Percentiles rank a stretch among this genome's conserved stretches.
Evolutionary conservation across 2,888 invertebrate genomes (phyloP).

Genomic region (Perizoma flavofasciatum): DNA sequence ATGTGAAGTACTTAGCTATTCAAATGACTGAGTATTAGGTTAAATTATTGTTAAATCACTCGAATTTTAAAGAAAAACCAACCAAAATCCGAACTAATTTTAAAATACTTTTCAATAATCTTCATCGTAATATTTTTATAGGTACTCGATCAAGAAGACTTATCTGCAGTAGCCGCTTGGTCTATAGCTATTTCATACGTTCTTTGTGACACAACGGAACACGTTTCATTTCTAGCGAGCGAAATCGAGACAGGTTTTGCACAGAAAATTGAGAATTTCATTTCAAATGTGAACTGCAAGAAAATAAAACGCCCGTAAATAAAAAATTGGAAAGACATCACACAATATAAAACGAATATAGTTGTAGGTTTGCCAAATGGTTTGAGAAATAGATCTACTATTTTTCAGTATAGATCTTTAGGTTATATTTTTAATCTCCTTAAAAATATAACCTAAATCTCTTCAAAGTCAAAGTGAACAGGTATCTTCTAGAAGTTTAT

Average conservation of each 20-base stretch:
- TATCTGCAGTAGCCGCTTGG: too few species aligned
- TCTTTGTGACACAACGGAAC: slow-evolving; percentile 19
- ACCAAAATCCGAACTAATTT: too few species aligned
- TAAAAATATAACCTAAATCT: background rate
- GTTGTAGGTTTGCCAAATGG: background rate
- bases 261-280: slow-evolving; percentile 15
- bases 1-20: too few species aligned
- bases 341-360: slow-evolving; percentile 3
- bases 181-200: slow-evolving; percentile 10
- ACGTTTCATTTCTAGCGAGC: slow-evolving; percentile 22
- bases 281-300: slow-evolving; percentile 8
- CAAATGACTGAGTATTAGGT: too few species aligned
- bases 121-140: too few species aligned
- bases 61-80: too few species aligned
- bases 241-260: slow-evolving; percentile 18
- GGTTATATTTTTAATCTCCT: too few species aligned
- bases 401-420: too few species aligned
- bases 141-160: too few species aligned
- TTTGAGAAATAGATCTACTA: slow-evolving; percentile 1
- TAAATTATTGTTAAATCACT: too few species aligned
- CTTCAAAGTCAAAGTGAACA: too few species aligned
- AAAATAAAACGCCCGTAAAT: slow-evolving; percentile 16
- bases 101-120: too few species aligned
- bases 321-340: slow-evolving; percentile 12
- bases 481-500: background rate